Conservation (phyloP, 2,797 vertebrate genomes). For the Pithecia hirsuta region DNA sequence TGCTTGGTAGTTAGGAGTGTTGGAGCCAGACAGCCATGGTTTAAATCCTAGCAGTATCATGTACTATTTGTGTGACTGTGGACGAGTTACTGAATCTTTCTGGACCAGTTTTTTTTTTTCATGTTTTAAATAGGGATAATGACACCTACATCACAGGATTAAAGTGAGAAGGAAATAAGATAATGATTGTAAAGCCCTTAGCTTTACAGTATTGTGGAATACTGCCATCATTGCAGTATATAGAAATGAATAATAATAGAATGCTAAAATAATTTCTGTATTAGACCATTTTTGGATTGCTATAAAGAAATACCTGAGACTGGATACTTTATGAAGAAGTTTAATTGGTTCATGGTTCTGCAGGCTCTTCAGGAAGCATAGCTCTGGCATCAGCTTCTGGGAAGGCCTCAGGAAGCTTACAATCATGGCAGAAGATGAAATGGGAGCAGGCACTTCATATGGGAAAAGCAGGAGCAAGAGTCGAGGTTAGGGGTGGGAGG, state of each 20-base stretch:
- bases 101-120: background rate
- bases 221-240: background rate
- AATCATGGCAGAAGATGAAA: background rate
- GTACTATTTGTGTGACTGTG: background rate
- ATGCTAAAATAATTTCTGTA: background rate
- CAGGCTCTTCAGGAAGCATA: background rate
- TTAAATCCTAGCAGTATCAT: background rate
- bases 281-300: background rate
- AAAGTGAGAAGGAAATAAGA: background rate
- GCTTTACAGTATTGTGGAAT: background rate
- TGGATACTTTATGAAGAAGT: background rate
- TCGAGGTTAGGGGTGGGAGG: background rate
- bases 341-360: background rate
- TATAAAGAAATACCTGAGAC: background rate
- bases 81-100: slow-evolving; percentile 24
- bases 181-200: background rate
- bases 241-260: background rate
- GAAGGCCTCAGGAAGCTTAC: background rate
- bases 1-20: background rate
- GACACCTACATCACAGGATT: background rate
- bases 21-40: background rate
- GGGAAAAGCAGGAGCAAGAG: background rate
- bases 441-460: background rate
- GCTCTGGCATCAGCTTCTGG: background rate
- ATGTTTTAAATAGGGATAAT: background rate